These are phyloP conservation scores for Hippocampus abdominalis DNA, from an alignment of 2,113 vertebrate species.

Conservation along the genomic window DNA sequence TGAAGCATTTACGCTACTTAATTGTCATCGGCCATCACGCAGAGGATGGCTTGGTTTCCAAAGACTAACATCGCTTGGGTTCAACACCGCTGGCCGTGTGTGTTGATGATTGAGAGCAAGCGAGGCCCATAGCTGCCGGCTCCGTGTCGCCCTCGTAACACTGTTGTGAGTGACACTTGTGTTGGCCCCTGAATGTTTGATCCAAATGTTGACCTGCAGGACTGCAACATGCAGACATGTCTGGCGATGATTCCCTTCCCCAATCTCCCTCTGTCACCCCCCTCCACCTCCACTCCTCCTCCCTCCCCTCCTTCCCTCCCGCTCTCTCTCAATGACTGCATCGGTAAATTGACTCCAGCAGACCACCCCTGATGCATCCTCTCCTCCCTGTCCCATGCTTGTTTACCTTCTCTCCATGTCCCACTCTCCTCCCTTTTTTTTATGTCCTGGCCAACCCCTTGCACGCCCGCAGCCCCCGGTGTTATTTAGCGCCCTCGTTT, in stretches of 20 bases:
- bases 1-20: slow-evolving; percentile 29
- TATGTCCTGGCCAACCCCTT: slow-evolving; percentile 22
- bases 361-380: slow-evolving; percentile 58
- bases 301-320: slow-evolving; percentile 15
- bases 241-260: slow-evolving; percentile 41
- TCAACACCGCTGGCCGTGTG: slow-evolving; percentile 27
- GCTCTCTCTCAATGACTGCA: slow-evolving; percentile 57
- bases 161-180: slow-evolving; percentile 21
- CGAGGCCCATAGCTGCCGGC: slow-evolving; percentile 30
- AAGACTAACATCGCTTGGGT: slow-evolving; percentile 52
- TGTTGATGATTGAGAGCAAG: slow-evolving; percentile 39
- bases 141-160: slow-evolving; percentile 33
- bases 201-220: slow-evolving; percentile 58
- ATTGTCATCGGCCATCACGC: slow-evolving; percentile 32
- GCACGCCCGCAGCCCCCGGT: slow-evolving; percentile 41
- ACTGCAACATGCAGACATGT: slow-evolving; percentile 55
- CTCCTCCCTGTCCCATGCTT: slow-evolving; percentile 51
- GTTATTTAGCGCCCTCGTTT: slow-evolving; percentile 45
- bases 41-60: slow-evolving; percentile 49
- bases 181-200: slow-evolving; percentile 39
- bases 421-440: slow-evolving; percentile 12
- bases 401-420: slow-evolving; percentile 51
- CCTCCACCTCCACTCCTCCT: slow-evolving; percentile 11
- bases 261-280: slow-evolving; percentile 3
- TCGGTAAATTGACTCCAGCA: slow-evolving; percentile 63